Conservation (phyloP, 2,113 vertebrate species). For the Pithys albifrons region DNA sequence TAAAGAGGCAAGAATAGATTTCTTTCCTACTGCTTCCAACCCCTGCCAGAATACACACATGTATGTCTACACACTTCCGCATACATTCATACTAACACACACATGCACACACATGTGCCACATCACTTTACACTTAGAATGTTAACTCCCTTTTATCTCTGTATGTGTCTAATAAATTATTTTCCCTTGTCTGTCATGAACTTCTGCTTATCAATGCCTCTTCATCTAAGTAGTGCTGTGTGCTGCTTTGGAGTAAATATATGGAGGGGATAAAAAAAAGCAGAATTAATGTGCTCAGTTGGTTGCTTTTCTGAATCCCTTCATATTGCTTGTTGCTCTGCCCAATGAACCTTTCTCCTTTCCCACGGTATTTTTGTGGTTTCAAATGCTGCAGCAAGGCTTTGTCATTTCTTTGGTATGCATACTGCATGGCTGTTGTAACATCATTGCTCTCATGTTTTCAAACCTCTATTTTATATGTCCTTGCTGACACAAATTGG, state of each 20-base stretch:
- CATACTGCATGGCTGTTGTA: background rate
- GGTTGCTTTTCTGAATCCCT: background rate
- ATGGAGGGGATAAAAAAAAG: accelerated
- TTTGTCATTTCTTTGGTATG: conserved; percentile 20
- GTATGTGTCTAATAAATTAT: background rate
- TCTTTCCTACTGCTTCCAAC: background rate
- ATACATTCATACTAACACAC: background rate
- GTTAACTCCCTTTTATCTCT: background rate
- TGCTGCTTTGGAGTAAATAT: background rate
- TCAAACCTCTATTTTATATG: conserved; percentile 2
- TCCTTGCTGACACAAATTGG: background rate
- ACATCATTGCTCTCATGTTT: background rate
- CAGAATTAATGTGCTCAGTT: background rate
- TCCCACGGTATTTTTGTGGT: background rate
- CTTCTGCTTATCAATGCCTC: background rate
- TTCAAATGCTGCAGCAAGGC: background rate
- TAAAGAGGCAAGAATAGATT: background rate
- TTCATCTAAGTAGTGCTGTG: background rate
- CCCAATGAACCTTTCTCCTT: background rate
- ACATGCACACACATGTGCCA: background rate
- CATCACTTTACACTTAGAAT: background rate
- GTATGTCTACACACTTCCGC: accelerated
- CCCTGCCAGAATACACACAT: background rate
- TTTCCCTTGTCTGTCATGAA: background rate
- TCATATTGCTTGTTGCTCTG: background rate